Evolutionary conservation across 2,113 vertebrate genomes (phyloP), one percentile per base, ranked within the genome.

Genomic region (Cephalopholis sonnerati): DNA sequence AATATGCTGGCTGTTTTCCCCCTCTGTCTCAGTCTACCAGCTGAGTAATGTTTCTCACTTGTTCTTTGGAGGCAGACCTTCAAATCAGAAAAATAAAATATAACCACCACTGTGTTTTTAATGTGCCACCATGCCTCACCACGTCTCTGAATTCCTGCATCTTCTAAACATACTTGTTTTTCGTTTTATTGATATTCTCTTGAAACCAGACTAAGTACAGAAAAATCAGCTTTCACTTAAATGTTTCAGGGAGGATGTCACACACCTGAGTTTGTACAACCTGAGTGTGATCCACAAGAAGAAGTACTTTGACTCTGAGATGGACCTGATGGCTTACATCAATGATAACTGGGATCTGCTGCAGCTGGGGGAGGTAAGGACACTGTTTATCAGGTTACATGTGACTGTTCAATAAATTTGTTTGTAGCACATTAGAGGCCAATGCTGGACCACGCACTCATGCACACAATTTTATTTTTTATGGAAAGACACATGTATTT

Each of bases 231-330:
- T 65, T 79, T 77, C 48, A n/a, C 29, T 67, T 2, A 74, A 74
- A 36, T 58, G 2, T 88, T 85, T 88, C 91, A 99, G 98, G 98
- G 97, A 97, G 95, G 97, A 99, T 92, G 96, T 99, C 92, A 96
- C 97, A 95, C 98, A 99, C 93, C 93, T 99, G 93, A 98, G 98
- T 94, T 96, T 99, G 94, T 99, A 99, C 94, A 99, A 99, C 94
- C 93, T 99, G 95, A 99, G 97, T 95, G 97, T 99, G 93, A 98
- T 99, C 95, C 97, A 99, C 94, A 99, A 99, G 95, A 99, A 99
- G 95, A 99, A 98, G 95, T 99, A 99, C 79, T 99, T 99, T 95
- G 98, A 99, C 94, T 99, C 97, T 1, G 97, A 98, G 93, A 96
- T 97, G 95, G 96, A 99, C 91, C 96, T 99, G 84, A 98, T 99